These are phyloP conservation scores for Calidris pygmaea DNA, from an alignment of 2,113 vertebrate genomes.

Conservation along the genomic window DNA sequence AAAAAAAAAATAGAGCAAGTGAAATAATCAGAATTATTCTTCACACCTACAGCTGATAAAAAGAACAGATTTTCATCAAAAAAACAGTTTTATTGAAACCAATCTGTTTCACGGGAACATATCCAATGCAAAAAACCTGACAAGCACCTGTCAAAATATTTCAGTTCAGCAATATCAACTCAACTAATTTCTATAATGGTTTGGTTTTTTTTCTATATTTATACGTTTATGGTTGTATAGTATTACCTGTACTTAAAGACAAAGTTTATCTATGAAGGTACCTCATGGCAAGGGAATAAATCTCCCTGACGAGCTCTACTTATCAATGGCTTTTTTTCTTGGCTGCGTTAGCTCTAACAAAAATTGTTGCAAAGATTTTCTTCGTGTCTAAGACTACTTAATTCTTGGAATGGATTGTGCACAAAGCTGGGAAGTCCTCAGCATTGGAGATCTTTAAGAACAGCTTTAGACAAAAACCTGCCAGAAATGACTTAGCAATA, in stretches of 20 bases:
- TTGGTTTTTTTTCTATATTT: not conserved
- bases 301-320: not conserved
- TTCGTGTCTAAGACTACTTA: not conserved
- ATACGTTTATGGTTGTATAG: not conserved
- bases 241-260: not conserved
- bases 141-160: slow-evolving; percentile 66
- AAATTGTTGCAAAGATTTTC: not conserved
- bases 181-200: not conserved
- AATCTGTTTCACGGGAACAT: slow-evolving; percentile 25
- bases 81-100: slow-evolving; percentile 7
- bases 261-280: not conserved
- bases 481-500: slow-evolving; percentile 1
- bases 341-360: not conserved
- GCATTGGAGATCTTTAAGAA: not conserved
- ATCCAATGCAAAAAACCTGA: slow-evolving; percentile 32
- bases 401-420: not conserved
- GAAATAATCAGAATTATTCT: slow-evolving; percentile 1
- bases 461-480: not conserved
- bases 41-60: slow-evolving; percentile 21
- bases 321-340: not conserved
- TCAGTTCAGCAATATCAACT: slow-evolving; percentile 35
- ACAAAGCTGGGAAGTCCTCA: not conserved
- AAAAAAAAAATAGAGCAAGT: not conserved
- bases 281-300: not conserved
- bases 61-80: slow-evolving; percentile 13